Conservation (phyloP, 2,113 vertebrate species). For the Saimiri boliviensis region DNA sequence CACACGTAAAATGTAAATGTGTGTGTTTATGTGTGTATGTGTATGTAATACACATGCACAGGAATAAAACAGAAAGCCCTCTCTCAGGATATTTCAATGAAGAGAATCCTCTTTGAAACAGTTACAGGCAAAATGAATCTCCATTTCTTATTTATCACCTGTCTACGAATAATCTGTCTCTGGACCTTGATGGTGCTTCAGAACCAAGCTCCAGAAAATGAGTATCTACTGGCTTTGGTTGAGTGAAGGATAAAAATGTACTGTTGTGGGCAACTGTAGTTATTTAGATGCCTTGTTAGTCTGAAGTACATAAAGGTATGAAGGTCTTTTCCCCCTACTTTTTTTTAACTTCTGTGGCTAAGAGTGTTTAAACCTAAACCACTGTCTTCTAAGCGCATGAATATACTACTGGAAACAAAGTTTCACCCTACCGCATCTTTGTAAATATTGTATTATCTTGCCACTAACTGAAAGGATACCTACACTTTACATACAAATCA, state of each 20-base stretch:
- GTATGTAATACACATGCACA: not conserved
- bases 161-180: not conserved
- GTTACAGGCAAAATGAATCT: not conserved
- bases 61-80: not conserved
- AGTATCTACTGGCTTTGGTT: not conserved
- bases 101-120: not conserved
- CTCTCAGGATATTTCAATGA: not conserved
- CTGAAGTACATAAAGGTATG: not conserved
- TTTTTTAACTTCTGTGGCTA: not conserved
- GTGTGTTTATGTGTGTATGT: not conserved
- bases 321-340: not conserved
- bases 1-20: not conserved
- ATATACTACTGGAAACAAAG: not conserved
- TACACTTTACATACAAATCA: not conserved
- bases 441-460: not conserved
- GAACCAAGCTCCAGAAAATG: not conserved
- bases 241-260: not conserved
- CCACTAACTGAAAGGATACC: not conserved
- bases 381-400: not conserved
- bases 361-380: not conserved
- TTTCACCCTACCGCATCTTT: not conserved
- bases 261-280: not conserved
- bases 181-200: not conserved
- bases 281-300: not conserved
- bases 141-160: not conserved